Percentiles rank a stretch among this genome's conserved stretches.
These are phyloP conservation scores for Strix aluco DNA, from an alignment of 2,113 vertebrate species.

Conservation along the genomic window DNA sequence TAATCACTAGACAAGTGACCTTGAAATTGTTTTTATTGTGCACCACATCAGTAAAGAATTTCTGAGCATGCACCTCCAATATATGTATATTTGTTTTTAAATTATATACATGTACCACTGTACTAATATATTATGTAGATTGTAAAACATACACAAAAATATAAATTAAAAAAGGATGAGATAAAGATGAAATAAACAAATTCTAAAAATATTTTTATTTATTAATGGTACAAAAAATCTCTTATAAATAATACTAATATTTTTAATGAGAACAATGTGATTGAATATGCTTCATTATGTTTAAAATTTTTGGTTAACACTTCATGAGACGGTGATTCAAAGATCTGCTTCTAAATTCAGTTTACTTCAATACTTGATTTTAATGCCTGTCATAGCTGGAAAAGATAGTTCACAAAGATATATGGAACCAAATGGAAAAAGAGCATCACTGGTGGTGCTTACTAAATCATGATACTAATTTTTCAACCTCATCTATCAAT, in stretches of 20 bases:
- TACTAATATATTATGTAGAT: neutral
- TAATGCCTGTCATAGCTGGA: neutral
- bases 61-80: fast-evolving
- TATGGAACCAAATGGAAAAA: neutral
- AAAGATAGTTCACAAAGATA: neutral
- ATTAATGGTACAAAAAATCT: neutral
- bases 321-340: neutral
- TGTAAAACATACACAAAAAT: neutral
- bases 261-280: neutral
- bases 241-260: neutral
- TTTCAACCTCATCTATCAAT: neutral
- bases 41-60: neutral
- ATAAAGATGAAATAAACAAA: neutral
- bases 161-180: neutral
- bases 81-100: neutral
- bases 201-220: neutral
- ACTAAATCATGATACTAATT: neutral
- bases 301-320: neutral
- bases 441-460: neutral
- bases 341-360: neutral
- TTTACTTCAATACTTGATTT: neutral
- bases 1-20: neutral
- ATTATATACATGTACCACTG: neutral
- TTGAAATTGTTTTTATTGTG: neutral
- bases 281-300: neutral